Evolutionary conservation across 2,113 vertebrate genomes (phyloP), one percentile per base, ranked within the genome.

Genomic region (Mormyrus iriodes): DNA sequence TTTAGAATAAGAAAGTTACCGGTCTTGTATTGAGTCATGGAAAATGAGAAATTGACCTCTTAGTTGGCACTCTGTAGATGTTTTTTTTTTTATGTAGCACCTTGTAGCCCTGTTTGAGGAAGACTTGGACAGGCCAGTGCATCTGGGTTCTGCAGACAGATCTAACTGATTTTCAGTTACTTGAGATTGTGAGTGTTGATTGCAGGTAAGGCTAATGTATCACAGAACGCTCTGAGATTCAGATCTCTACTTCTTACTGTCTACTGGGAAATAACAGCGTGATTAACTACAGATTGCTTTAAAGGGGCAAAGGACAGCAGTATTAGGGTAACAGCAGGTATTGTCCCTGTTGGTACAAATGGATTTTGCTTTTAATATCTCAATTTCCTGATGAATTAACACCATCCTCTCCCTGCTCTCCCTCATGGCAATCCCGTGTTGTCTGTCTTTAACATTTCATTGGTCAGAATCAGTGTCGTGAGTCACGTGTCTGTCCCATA

Each of bases 251-350:
- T 52, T 52, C 85, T 53, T 17, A 48, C 85, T 39, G 27, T 86
- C 85, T 86, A 55, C 85, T 86, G 85, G 85, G 85, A 86, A 86
- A 86, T 53, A 86, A 53, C 51, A 27, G 35, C 42, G 44, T 55
- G 85, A 86, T 86, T 86, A 86, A 4, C 85, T 27, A 19, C 27
- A 53, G 85, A 86, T 86, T 86, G 27, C 85, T 31, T 55, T 86
- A 86, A 53, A 86, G 51, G 85, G 51, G 49, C 17, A 49, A 86
- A 51, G 85, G 48, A 55, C 27, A 49, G 85, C 15, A 27, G 48
- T 31, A 49, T 35, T 35, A 35, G 85, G 44, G 48, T 55, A 86
- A 35, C 31, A 49, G 27, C n/a, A 52, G 49, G n/a, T 51, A 86
- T 86, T 48, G 55, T n/a, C 15, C 49, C n/a, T 86, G 46, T 86